Base-by-base conservation (phyloP, 2,113 vertebrate species). In the Motacilla tschutschensis region DNA sequence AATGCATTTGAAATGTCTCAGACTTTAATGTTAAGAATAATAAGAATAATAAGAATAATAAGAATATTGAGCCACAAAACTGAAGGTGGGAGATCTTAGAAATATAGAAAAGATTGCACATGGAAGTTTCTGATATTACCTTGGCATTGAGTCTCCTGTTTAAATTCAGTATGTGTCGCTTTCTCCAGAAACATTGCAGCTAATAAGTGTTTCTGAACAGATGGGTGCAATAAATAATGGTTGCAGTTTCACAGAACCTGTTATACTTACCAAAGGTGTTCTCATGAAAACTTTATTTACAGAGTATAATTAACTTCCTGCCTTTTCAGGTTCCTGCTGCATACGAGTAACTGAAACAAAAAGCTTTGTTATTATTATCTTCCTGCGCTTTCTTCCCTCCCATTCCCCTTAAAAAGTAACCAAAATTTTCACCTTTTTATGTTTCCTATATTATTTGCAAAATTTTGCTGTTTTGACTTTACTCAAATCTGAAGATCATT, bases 241-340 rank as follows among this genome's bases (percentile, higher is more conserved):
- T 51, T 58, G 40, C 33, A 73, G 33, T 78, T 93, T 58, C 77
- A 81, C 31, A 54, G 35, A 89, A 75, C 9, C 54, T 83, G 28
- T 78, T 87, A 65, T 19, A 26, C 33, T 83, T 58, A 81, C 43
- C 31, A 65, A 76, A 83, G 26, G 63, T 76, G 35, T 83, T 83
- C 47, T 72, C 43, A 65, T 64, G 46, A 83, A 93, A 87, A 78
- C 5, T 4, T 71, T 70, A 76, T 92, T 93, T 94, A 35, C 35
- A 44, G 35, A 65, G 35, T 33, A 50, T 76, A 85, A 91, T 88
- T 87, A 91, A 60, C 77, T 58, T 80, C 35, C 62, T 83, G 73
- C 46, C 76, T 91, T 91, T 87, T 82, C 41, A 16, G 53, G 38
- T 89, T 94, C 46, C 50, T 72, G 16, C 58, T 89, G n/a, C 31